These are phyloP conservation scores for Aldabrachelys gigantea DNA, from an alignment of 2,113 vertebrate genomes.

Conservation along the genomic window DNA sequence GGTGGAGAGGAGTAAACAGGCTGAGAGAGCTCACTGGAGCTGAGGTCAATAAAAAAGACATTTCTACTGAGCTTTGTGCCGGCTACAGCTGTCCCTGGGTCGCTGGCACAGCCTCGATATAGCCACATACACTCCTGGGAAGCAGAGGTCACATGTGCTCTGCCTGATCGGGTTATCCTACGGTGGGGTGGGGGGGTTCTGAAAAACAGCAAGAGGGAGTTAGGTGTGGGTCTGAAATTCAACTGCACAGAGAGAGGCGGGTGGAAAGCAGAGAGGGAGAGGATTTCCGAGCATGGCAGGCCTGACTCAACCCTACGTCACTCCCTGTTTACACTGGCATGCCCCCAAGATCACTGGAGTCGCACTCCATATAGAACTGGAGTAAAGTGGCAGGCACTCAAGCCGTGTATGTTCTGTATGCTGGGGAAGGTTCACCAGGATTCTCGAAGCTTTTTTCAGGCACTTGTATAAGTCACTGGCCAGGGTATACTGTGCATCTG, in stretches of 20 bases:
- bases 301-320: neutral
- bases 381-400: neutral
- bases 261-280: neutral
- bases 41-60: neutral
- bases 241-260: neutral
- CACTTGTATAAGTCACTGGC: neutral
- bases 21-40: neutral
- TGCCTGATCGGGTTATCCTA: too few species aligned
- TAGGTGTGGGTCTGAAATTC: neutral
- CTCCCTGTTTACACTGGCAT: neutral
- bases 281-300: neutral
- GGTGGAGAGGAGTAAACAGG: conserved; percentile 44
- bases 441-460: neutral
- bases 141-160: fast-evolving
- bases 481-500: too few species aligned
- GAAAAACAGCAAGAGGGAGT: neutral
- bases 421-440: neutral
- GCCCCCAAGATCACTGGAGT: neutral
- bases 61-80: neutral
- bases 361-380: neutral
- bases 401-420: neutral
- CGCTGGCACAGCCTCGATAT: neutral
- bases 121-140: fast-evolving
- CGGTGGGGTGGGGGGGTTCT: neutral
- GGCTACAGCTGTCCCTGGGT: fast-evolving